phyloP scores from a whole-genome alignment of 1,140 invertebrate genomes.

The Harpegnathos saltator region DNA sequence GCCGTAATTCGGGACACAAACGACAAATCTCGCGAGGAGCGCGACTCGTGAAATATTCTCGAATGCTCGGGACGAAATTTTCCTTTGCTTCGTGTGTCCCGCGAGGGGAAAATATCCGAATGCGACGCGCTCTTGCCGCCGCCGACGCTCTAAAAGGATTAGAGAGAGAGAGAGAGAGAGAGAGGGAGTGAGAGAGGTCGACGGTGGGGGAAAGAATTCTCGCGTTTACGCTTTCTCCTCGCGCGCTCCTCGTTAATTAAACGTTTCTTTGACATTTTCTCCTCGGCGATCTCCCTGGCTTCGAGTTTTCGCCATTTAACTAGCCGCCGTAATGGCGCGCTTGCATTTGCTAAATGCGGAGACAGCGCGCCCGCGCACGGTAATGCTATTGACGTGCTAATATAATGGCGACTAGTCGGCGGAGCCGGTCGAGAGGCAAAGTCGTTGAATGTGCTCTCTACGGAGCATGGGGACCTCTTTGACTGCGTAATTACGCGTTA shows the following conservation, averaged over 20 bases:
- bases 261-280: conserved; percentile 41
- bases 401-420: conserved; percentile 40
- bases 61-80: conserved; percentile 19
- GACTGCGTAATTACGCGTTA: conserved; percentile 55
- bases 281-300: conserved; percentile 20
- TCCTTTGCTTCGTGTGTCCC: not conserved
- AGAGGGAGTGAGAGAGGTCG: no score
- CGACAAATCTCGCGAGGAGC: conserved; percentile 1
- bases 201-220: not conserved
- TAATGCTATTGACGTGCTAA: conserved; percentile 57
- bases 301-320: conserved; percentile 13
- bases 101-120: conserved; percentile 14
- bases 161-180: not conserved
- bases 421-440: not conserved
- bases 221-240: conserved; percentile 19
- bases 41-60: not conserved
- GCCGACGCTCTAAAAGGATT: conserved; percentile 48
- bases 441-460: conserved; percentile 18
- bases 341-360: conserved; percentile 25
- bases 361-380: conserved; percentile 9
- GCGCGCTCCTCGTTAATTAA: conserved; percentile 43
- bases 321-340: conserved; percentile 34
- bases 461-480: conserved; percentile 22
- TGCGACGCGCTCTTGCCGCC: no score
- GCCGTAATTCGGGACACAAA: not conserved